These are phyloP conservation scores for Discoglossus pictus DNA, from an alignment of 2,797 vertebrate species.

Conservation along the genomic window DNA sequence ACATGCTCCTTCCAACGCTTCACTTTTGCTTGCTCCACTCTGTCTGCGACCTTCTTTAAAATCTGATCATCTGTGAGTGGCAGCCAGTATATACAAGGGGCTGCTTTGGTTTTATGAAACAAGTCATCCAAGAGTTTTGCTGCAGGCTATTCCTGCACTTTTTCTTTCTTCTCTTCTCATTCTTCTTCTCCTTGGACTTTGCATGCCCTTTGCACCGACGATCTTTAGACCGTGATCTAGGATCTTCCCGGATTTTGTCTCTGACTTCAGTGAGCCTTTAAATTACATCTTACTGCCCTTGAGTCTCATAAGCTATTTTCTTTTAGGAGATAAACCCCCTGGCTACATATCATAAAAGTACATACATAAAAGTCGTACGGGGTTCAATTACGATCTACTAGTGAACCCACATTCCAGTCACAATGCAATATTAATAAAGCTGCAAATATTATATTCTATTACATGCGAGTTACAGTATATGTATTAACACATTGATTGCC, in stretches of 20 bases:
- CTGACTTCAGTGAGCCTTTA: no score
- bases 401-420: no score
- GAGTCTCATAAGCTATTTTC: no score
- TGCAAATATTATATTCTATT: no score
- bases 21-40: conserved; percentile 77
- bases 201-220: conserved; percentile 81
- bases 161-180: conserved; percentile 90
- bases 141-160: conserved; percentile 85
- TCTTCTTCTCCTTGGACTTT: conserved; percentile 87
- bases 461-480: no score
- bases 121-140: conserved; percentile 89
- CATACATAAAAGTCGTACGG: no score
- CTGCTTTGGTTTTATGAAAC: conserved; percentile 91
- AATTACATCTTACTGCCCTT: no score
- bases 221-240: conserved; percentile 79
- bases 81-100: conserved; percentile 93
- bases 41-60: conserved; percentile 75
- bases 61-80: conserved; percentile 89
- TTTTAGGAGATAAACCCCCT: no score
- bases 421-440: no score
- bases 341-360: no score
- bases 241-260: conserved; percentile 84
- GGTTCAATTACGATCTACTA: no score
- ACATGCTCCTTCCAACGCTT: conserved; percentile 75
- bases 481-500: no score